These are phyloP conservation scores for Nycticryphes semicollaris DNA, from an alignment of 2,113 vertebrate species.

Conservation along the genomic window DNA sequence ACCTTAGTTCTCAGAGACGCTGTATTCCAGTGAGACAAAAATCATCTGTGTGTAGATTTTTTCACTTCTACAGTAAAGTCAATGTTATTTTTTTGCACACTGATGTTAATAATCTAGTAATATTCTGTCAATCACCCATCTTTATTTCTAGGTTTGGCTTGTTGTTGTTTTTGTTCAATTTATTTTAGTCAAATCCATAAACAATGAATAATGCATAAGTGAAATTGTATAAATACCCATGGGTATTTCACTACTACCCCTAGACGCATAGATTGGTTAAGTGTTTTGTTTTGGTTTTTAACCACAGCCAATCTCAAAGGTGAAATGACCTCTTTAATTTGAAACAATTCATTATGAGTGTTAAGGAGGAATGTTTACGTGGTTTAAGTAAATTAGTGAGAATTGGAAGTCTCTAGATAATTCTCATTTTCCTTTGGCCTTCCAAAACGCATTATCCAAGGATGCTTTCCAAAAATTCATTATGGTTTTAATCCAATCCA, in stretches of 20 bases:
- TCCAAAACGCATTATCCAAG: slow-evolving; percentile 15
- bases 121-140: not conserved
- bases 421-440: slow-evolving; percentile 49
- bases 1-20: not conserved
- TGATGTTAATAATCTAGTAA: not conserved
- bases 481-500: slow-evolving; percentile 67
- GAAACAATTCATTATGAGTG: slow-evolving; percentile 16
- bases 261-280: not conserved
- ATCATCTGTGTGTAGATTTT: not conserved
- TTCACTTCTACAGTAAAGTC: not conserved
- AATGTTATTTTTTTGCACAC: not conserved
- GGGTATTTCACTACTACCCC: not conserved
- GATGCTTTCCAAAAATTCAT: slow-evolving; percentile 31
- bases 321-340: slow-evolving; percentile 36
- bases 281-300: not conserved
- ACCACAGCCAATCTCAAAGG: not conserved
- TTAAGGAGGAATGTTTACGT: slow-evolving; percentile 26
- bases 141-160: not conserved
- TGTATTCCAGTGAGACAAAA: not conserved
- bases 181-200: not conserved
- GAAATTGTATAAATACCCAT: not conserved
- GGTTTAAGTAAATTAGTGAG: slow-evolving; percentile 36
- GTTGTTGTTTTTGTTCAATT: not conserved
- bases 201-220: not conserved
- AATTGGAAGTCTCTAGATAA: slow-evolving; percentile 52